These are phyloP conservation scores for Eristalinus sepulchralis DNA, from an alignment of 2,888 invertebrate species.

Conservation along the genomic window DNA sequence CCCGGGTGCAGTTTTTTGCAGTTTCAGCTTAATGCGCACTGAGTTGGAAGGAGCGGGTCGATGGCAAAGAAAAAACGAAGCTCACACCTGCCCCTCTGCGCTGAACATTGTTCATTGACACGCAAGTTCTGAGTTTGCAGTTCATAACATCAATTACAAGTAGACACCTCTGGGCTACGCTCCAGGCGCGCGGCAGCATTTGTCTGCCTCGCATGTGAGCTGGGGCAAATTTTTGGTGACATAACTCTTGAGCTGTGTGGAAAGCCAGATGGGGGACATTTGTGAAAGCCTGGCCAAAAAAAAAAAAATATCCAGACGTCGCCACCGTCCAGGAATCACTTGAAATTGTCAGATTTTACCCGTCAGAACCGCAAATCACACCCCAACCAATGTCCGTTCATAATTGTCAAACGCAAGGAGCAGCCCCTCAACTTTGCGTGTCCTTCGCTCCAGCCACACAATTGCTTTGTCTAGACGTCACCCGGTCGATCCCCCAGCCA, in stretches of 20 bases:
- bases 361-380: too few relatives aligned
- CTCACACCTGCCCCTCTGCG: background rate
- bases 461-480: constrained; percentile 13
- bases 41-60: background rate
- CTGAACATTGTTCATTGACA: constrained; percentile 2
- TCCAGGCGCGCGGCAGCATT: background rate
- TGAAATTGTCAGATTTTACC: too few relatives aligned
- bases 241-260: background rate
- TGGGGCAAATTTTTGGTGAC: background rate
- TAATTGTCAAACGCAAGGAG: background rate
- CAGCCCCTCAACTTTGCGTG: background rate
- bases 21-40: background rate
- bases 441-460: background rate
- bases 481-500: background rate
- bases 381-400: background rate
- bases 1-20: background rate
- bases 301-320: too few relatives aligned
- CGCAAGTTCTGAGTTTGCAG: constrained; percentile 14
- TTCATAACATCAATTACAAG: background rate
- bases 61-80: background rate
- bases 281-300: background rate
- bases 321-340: too few relatives aligned
- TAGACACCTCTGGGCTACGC: background rate
- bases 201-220: background rate
- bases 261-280: background rate